phyloP scores from a whole-genome alignment of 2,113 vertebrate species.

The Circaetus cinerascens region DNA sequence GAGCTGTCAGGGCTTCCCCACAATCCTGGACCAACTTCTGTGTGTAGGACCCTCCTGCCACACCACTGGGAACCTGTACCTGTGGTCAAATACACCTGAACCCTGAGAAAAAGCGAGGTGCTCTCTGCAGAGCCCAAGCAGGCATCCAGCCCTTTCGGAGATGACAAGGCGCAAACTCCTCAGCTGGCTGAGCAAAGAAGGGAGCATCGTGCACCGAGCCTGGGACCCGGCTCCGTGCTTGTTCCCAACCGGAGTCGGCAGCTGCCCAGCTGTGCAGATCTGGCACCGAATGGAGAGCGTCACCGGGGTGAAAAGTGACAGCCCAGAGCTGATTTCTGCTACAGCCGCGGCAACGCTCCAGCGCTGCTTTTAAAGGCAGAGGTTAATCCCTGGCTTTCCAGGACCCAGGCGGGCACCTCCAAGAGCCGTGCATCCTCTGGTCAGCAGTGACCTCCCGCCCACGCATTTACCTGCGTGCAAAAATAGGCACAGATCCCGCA shows the following conservation, averaged over 20 bases:
- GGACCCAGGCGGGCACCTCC: not conserved
- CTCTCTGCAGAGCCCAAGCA: not conserved
- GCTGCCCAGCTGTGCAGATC: fast-evolving
- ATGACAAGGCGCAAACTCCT: fast-evolving
- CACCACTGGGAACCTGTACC: not conserved
- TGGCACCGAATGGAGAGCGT: fast-evolving
- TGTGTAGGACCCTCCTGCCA: not conserved
- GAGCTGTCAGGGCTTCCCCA: not conserved
- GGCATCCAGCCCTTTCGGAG: not conserved
- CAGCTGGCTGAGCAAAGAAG: not conserved
- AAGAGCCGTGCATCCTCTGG: not conserved
- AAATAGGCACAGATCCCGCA: not conserved
- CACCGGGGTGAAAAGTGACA: not conserved
- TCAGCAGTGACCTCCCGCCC: not conserved
- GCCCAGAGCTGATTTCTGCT: not conserved
- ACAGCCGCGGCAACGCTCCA: not conserved
- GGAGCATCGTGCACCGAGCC: fast-evolving
- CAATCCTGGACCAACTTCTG: not conserved
- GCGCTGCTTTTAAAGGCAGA: not conserved
- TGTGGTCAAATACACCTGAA: fast-evolving
- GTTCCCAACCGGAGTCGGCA: fast-evolving
- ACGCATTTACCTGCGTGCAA: not conserved
- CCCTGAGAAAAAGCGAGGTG: not conserved
- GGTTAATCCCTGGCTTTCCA: not conserved
- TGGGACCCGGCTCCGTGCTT: fast-evolving